A percentile compares a stretch with the other conserved stretches of the same genome.
Evolutionary conservation across 35 echinoderm and acorn worm genomes (phyloP).

Genomic region (Amphiura filiformis): DNA sequence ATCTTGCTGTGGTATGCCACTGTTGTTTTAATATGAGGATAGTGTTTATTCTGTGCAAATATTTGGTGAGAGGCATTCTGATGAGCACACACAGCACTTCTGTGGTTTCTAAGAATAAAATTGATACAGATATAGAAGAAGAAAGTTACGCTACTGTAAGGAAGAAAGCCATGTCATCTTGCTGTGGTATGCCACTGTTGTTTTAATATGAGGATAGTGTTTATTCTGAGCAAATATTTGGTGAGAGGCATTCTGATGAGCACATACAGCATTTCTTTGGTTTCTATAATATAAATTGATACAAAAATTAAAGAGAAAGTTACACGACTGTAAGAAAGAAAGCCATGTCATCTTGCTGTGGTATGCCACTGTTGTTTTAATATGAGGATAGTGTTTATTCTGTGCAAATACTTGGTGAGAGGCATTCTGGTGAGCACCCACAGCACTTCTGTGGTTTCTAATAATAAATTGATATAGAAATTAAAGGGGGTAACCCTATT

Average conservation of each 20-base stretch:
- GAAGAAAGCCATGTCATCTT: slow-evolving; percentile 13
- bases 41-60: slow-evolving; percentile 27
- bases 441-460: slow-evolving; percentile 42
- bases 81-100: slow-evolving; percentile 27
- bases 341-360: neutral
- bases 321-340: too few relatives aligned
- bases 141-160: too few relatives aligned
- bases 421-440: slow-evolving; percentile 30
- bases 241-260: slow-evolving; percentile 34
- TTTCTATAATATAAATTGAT: too few relatives aligned
- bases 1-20: neutral
- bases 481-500: too few relatives aligned
- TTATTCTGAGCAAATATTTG: slow-evolving; percentile 42
- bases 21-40: neutral
- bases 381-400: neutral
- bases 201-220: neutral
- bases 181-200: neutral
- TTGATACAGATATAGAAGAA: too few relatives aligned
- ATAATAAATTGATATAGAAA: too few relatives aligned
- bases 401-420: slow-evolving; percentile 48
- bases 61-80: slow-evolving; percentile 46
- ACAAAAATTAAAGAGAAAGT: too few relatives aligned
- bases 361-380: neutral
- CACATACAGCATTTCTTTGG: slow-evolving; percentile 30
- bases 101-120: slow-evolving; percentile 35